Evolutionary conservation across 2,797 vertebrate genomes (phyloP).

Genomic region (Gymnothorax javanicus): DNA sequence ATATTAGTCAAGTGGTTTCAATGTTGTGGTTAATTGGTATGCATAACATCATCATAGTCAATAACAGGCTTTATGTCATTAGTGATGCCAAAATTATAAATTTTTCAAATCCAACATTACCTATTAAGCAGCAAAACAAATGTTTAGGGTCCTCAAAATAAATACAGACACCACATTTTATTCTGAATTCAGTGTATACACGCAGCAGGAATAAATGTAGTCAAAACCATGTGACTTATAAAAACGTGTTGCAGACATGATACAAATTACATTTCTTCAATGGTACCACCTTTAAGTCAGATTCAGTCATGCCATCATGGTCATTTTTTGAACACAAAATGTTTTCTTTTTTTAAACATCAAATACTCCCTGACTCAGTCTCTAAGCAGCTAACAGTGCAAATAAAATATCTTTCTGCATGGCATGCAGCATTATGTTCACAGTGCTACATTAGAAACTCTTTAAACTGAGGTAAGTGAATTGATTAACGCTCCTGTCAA

Average conservation of each 20-base stretch:
- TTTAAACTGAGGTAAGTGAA: not conserved
- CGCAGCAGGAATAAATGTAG: not conserved
- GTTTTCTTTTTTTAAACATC: not conserved
- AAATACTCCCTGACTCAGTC: not conserved
- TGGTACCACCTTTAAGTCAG: not conserved
- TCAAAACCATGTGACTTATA: not conserved
- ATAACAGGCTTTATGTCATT: not conserved
- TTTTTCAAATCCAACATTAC: slow-evolving; percentile 5
- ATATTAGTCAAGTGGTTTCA: too few relatives aligned
- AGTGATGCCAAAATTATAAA: not conserved
- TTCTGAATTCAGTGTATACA: not conserved
- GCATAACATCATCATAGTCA: too few relatives aligned
- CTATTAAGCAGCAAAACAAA: not conserved
- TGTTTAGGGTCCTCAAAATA: not conserved
- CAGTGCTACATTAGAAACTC: not conserved
- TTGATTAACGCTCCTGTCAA: not conserved
- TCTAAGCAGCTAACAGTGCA: not conserved
- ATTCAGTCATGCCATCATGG: not conserved
- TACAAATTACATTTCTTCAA: not conserved
- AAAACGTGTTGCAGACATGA: not conserved
- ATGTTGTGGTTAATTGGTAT: too few relatives aligned
- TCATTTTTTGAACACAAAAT: not conserved
- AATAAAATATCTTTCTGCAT: not conserved
- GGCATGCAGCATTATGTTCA: not conserved
- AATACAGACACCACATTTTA: slow-evolving; percentile 11